Evolutionary conservation across 2,797 vertebrate species (phyloP).

Genomic region (Phoxinus dragarum): DNA sequence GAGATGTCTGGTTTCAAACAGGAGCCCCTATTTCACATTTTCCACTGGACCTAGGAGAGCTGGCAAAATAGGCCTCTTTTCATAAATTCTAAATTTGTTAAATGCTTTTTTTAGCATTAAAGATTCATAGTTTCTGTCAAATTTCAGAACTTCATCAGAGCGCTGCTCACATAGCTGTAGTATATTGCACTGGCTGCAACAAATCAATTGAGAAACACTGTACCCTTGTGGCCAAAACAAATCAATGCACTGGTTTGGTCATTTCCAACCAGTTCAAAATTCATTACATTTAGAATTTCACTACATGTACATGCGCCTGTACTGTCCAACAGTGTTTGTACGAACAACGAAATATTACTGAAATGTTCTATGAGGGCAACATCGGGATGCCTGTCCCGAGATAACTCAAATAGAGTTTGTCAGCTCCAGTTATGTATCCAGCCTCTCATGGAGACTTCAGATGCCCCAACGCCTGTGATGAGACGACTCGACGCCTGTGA

Average conservation of each 20-base stretch:
- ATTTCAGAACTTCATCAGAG: not conserved
- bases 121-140: not conserved
- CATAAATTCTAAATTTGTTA: constrained; percentile 11
- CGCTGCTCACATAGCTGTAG: not conserved
- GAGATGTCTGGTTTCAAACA: not conserved
- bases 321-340: not conserved
- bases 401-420: too few relatives aligned
- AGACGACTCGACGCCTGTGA: too few relatives aligned
- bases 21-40: not conserved
- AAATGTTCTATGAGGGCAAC: not conserved
- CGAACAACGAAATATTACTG: not conserved
- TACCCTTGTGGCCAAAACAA: constrained; percentile 23
- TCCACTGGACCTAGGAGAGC: not conserved
- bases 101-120: not conserved
- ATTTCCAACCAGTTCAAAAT: not conserved
- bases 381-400: too few relatives aligned
- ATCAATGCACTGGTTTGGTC: not conserved
- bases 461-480: too few relatives aligned
- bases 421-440: too few relatives aligned
- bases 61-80: not conserved
- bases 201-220: constrained; percentile 32
- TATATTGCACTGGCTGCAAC: not conserved
- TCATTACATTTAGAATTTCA: not conserved
- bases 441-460: too few relatives aligned
- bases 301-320: not conserved